Base-by-base conservation (phyloP, 2,797 vertebrate species). In the Trichosurus vulpecula region DNA sequence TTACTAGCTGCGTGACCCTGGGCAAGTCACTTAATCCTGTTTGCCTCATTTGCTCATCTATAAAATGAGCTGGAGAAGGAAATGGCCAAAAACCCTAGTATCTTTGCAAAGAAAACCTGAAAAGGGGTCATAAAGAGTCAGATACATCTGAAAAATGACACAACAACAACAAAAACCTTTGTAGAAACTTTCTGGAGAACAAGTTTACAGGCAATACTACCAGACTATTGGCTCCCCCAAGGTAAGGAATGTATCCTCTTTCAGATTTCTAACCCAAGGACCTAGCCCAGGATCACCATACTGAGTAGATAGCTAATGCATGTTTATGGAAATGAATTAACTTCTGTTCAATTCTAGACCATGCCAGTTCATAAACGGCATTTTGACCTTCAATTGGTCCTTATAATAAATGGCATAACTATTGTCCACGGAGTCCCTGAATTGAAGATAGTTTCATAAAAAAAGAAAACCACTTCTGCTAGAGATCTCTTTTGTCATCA, bases 391-490 rank as follows among this genome's bases (percentile, higher is more conserved):
- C 1, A 3, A n/a, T 3, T 47, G 30, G 35, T 92, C 29, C 30
- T 53, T 0, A 51, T 47, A 54, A 6, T 54, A 92, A 93, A 57
- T n/a, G 74, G 2, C 55, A 54, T 52, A 91, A 93, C 90, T 61
- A 95, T 19, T 91, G 93, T 51, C 22, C 29, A 92, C 30, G 19
- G 31, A 93, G 52, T 47, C 41, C 52, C 9, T 90, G 14, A n/a
- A 94, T 31, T 92, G 55, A 96, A 95, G 91, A 95, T 27, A 47
- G 52, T 56, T 90, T 95, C 30, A 53, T 92, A 19, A 94, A 93
- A 96, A 12, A 6, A 58, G 74, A 56, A 22, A 9, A 29, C 25
- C 74, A 47, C n/a, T 57, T 93, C 89, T 91, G 55, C 74, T 93
- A 16, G 74, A 93, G 74, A 54, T 92, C 57, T 95, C 9, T 51